Percentiles rank a stretch among this genome's conserved stretches.
Evolutionary conservation across 2,888 invertebrate species (phyloP).

Genomic region (Aphidoletes aphidimyza): DNA sequence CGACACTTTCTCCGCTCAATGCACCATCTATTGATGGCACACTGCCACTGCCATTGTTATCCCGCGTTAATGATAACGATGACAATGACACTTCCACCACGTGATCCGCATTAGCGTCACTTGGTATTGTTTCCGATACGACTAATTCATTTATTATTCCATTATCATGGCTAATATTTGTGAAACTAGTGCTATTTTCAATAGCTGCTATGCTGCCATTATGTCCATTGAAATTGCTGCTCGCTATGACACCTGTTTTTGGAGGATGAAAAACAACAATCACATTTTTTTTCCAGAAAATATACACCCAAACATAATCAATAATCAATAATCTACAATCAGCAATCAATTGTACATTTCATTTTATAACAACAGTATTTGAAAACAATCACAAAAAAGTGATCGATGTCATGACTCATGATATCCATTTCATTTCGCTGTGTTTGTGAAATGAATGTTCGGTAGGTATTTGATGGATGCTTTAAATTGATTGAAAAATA

Average conservation of each 20-base stretch:
- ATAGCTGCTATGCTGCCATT: slow-evolving; percentile 20
- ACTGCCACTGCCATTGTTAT: not conserved
- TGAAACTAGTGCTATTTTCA: slow-evolving; percentile 31
- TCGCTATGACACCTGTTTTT: slow-evolving; percentile 26
- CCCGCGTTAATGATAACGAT: slow-evolving; percentile 3
- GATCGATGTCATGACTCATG: not conserved
- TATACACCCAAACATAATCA: not conserved
- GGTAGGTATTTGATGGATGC: not conserved
- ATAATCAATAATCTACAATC: not conserved
- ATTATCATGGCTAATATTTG: slow-evolving; percentile 32
- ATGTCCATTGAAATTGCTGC: slow-evolving; percentile 31
- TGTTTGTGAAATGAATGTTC: not conserved
- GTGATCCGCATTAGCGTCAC: not conserved
- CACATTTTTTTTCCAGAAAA: no score
- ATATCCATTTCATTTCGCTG: not conserved
- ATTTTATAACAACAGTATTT: not conserved
- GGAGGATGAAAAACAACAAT: not conserved
- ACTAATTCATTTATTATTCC: slow-evolving; percentile 43
- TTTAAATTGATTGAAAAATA: slow-evolving; percentile 15
- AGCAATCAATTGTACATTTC: not conserved
- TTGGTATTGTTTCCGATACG: slow-evolving; percentile 30
- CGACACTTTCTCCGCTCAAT: not conserved
- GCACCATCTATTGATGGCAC: not conserved
- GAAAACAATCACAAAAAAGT: not conserved
- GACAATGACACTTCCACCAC: slow-evolving; percentile 2